Evolutionary conservation across 2,113 vertebrate genomes (phyloP).

Genomic region (Phaetusa simplex): DNA sequence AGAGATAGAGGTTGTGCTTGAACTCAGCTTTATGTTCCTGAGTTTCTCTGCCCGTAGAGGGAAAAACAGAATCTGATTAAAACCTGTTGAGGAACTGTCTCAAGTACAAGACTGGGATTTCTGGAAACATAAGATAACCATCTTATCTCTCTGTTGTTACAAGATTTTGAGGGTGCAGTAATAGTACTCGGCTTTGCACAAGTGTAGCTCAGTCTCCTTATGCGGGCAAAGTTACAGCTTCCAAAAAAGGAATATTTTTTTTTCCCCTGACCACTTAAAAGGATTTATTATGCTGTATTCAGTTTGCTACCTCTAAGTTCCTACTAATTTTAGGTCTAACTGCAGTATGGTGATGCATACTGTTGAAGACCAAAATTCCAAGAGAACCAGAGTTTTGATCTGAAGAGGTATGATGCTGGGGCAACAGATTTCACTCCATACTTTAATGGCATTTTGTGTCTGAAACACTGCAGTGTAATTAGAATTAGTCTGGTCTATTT

Average conservation of each 20-base stretch:
- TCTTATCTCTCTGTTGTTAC: not conserved
- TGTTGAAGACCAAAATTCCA: not conserved
- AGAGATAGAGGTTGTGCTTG: not conserved
- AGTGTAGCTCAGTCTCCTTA: not conserved
- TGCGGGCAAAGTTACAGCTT: not conserved
- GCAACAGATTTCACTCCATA: not conserved
- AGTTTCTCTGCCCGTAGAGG: not conserved
- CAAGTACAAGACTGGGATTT: not conserved
- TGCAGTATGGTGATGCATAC: not conserved
- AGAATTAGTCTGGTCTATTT: not conserved
- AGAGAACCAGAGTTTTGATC: not conserved
- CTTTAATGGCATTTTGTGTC: not conserved
- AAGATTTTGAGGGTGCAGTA: not conserved
- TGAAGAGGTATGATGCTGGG: not conserved
- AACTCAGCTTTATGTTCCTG: not conserved
- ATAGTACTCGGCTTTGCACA: not conserved
- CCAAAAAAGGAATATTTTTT: not conserved
- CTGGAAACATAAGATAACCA: not conserved
- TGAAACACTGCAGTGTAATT: not conserved
- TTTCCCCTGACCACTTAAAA: not conserved
- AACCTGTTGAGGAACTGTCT: not conserved
- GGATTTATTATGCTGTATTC: not conserved
- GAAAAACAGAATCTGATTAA: not conserved
- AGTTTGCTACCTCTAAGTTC: not conserved
- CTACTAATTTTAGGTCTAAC: not conserved